phyloP scores from a whole-genome alignment of 2,888 invertebrate genomes.

The Zhuqinia jingwanae region DNA sequence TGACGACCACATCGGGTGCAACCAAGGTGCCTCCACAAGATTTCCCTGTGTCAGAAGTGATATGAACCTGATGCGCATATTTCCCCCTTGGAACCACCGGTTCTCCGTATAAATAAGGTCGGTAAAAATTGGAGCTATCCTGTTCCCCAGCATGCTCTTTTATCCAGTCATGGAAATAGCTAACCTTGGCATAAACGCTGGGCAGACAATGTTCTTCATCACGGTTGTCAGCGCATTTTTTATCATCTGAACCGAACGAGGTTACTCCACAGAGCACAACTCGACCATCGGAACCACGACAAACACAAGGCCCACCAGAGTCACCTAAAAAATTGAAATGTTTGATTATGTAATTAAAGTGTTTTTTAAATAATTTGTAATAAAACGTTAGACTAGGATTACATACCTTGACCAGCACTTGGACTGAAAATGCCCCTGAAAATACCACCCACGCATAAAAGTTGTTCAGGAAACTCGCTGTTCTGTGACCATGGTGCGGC shows the following conservation, averaged over 20 bases:
- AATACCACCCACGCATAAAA: constrained; percentile 57
- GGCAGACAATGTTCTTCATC: constrained; percentile 31
- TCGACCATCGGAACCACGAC: background rate
- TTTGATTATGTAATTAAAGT: no score
- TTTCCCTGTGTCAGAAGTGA: constrained; percentile 13
- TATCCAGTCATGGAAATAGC: constrained; percentile 53
- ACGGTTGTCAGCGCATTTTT: background rate
- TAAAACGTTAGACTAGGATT: no score
- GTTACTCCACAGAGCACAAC: constrained; percentile 49
- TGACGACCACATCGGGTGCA: constrained; percentile 29
- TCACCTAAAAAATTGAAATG: no score
- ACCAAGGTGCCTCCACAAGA: constrained; percentile 24
- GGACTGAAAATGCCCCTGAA: background rate
- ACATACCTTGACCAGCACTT: background rate
- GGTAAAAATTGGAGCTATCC: constrained; percentile 32
- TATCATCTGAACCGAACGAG: constrained; percentile 34
- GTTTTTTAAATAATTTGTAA: no score
- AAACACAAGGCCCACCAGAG: constrained; percentile 22
- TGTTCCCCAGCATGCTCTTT: constrained; percentile 45
- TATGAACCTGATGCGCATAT: constrained; percentile 38
- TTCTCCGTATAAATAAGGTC: constrained; percentile 21
- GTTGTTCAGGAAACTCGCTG: background rate
- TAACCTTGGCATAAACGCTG: constrained; percentile 28
- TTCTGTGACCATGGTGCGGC: no score
- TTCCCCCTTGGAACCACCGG: background rate